phyloP scores from a whole-genome alignment of 2,888 invertebrate species.

The Athalia rosae region DNA sequence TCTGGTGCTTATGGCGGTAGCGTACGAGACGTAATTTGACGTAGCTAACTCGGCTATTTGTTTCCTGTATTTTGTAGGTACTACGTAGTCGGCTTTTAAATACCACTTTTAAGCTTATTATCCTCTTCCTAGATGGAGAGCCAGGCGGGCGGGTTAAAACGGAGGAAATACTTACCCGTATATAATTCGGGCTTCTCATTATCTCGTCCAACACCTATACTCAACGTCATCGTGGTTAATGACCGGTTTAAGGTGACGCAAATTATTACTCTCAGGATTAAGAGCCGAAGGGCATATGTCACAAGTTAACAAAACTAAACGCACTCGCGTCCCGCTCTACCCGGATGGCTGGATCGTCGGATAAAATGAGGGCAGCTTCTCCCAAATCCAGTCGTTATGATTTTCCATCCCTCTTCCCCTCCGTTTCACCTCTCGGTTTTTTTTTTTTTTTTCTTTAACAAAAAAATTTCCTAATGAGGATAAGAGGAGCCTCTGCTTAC shows the following conservation, averaged over 20 bases:
- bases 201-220: slow-evolving; percentile 9
- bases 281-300: slow-evolving; percentile 6
- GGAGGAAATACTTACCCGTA: neutral
- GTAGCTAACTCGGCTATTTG: slow-evolving; percentile 3
- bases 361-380: no score
- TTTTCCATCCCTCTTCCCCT: no score
- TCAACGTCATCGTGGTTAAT: neutral
- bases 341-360: no score
- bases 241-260: slow-evolving; percentile 16
- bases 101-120: slow-evolving; percentile 53
- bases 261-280: slow-evolving; percentile 9
- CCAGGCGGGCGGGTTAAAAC: neutral
- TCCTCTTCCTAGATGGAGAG: slow-evolving; percentile 47
- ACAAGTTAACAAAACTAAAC: neutral
- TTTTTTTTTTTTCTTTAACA: neutral
- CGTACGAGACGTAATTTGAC: slow-evolving; percentile 4
- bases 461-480: no score
- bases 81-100: slow-evolving; percentile 57
- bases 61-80: slow-evolving; percentile 51
- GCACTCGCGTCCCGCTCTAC: no score
- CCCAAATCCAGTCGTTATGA: no score
- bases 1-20: neutral
- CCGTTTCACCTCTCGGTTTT: neutral
- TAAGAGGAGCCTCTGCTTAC: no score
- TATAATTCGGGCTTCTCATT: neutral